These are phyloP conservation scores for Pseudolaguvia tuberculata DNA, from an alignment of 2,113 vertebrate species.

Conservation along the genomic window DNA sequence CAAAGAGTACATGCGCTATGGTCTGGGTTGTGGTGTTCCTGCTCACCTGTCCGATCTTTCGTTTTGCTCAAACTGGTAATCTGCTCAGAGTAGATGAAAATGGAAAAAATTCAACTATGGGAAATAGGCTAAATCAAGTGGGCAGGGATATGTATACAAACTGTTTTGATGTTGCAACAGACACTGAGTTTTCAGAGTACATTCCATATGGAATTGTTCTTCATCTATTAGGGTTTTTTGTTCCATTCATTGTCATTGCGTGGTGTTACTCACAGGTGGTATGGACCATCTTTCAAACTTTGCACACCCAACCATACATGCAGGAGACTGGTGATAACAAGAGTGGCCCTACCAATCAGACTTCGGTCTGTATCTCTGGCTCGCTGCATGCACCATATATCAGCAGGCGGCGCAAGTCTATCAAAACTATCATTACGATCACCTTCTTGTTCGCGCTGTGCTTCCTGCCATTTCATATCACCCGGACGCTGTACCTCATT, in stretches of 20 bases:
- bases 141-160: slow-evolving; percentile 56
- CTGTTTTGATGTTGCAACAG: slow-evolving; percentile 76
- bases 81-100: slow-evolving; percentile 31
- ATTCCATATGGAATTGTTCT: slow-evolving; percentile 76
- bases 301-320: slow-evolving; percentile 61
- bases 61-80: slow-evolving; percentile 71
- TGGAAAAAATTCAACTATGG: slow-evolving; percentile 27
- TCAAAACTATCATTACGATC: slow-evolving; percentile 75
- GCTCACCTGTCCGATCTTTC: slow-evolving; percentile 75
- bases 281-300: slow-evolving; percentile 67
- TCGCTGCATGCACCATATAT: slow-evolving; percentile 58
- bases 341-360: slow-evolving; percentile 40
- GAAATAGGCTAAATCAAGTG: slow-evolving; percentile 23
- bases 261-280: slow-evolving; percentile 78
- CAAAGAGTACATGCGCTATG: slow-evolving; percentile 66
- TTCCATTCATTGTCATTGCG: slow-evolving; percentile 73
- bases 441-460: slow-evolving; percentile 74
- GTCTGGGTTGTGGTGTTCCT: slow-evolving; percentile 74
- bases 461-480: slow-evolving; percentile 76
- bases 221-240: slow-evolving; percentile 72
- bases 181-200: slow-evolving; percentile 70
- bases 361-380: slow-evolving; percentile 41
- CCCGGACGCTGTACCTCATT: slow-evolving; percentile 72
- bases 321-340: slow-evolving; percentile 44
- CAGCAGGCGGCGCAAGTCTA: slow-evolving; percentile 69